Conservation (phyloP, 2,113 vertebrate species). For the Pimephales promelas region DNA sequence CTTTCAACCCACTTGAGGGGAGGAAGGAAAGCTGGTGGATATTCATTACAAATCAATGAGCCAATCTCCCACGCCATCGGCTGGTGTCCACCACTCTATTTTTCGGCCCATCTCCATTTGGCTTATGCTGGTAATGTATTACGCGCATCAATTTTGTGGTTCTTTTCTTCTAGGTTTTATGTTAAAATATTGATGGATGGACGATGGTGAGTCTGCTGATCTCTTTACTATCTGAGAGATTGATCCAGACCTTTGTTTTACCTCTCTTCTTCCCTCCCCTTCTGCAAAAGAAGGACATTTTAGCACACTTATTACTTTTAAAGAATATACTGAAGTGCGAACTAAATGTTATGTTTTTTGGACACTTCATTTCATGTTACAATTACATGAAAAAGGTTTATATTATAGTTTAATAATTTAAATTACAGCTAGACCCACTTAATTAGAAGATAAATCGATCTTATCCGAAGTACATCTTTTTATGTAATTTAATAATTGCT, state of each 20-base stretch:
- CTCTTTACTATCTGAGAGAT: conserved; percentile 32
- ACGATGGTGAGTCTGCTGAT: background rate
- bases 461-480: too few relatives aligned
- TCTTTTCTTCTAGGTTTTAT: conserved; percentile 15
- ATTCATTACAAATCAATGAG: conserved; percentile 66
- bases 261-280: background rate
- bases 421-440: too few relatives aligned
- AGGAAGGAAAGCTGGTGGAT: conserved; percentile 32
- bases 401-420: too few relatives aligned
- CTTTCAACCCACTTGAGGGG: conserved; percentile 35
- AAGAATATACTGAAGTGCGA: too few relatives aligned
- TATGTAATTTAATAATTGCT: too few relatives aligned
- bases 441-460: too few relatives aligned
- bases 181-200: conserved; percentile 32
- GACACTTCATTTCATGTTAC: too few relatives aligned
- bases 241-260: conserved; percentile 25
- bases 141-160: conserved; percentile 48
- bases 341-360: too few relatives aligned
- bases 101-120: conserved; percentile 36
- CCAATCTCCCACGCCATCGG: conserved; percentile 49
- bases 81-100: conserved; percentile 19
- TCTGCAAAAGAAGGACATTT: background rate
- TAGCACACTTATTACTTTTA: too few relatives aligned
- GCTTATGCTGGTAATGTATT: conserved; percentile 43
- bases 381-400: too few relatives aligned